A percentile compares a stretch with the other conserved stretches of the same genome.
These are phyloP conservation scores for Lepas anatifera DNA, from an alignment of 2,888 invertebrate genomes.

Conservation along the genomic window DNA sequence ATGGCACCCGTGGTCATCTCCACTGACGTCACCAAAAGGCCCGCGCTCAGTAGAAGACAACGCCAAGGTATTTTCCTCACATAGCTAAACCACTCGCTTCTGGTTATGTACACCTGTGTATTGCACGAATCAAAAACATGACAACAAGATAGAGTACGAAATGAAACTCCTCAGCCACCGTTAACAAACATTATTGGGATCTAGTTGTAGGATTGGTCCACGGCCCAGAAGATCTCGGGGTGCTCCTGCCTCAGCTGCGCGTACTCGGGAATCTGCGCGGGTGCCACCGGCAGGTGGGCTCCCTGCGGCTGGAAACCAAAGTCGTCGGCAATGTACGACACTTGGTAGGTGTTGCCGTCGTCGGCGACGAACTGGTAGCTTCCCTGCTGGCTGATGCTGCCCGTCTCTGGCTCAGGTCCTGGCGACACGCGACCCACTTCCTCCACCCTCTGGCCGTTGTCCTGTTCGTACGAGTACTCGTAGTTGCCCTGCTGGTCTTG, in stretches of 20 bases:
- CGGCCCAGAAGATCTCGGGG: constrained; percentile 1
- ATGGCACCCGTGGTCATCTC: not conserved
- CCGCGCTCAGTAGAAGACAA: not conserved
- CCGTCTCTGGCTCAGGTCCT: not conserved
- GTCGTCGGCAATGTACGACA: not conserved
- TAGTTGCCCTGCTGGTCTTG: not conserved
- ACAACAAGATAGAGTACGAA: no score
- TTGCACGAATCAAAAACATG: no score
- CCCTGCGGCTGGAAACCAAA: not conserved
- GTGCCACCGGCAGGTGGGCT: not conserved
- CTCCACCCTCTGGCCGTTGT: not conserved
- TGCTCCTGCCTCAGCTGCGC: not conserved
- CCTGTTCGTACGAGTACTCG: constrained; percentile 1
- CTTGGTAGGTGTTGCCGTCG: not conserved
- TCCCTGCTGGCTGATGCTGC: not conserved
- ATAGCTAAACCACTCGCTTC: no score
- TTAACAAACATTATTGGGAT: no score
- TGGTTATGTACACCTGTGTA: no score
- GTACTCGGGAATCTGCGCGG: not conserved
- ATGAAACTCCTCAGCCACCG: no score
- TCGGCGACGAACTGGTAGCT: not conserved
- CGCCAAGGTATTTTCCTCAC: not conserved
- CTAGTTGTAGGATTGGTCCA: not conserved
- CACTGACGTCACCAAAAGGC: not conserved
- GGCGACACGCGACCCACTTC: not conserved